phyloP scores from a whole-genome alignment of 2,797 vertebrate species.

The Chanos chanos region DNA sequence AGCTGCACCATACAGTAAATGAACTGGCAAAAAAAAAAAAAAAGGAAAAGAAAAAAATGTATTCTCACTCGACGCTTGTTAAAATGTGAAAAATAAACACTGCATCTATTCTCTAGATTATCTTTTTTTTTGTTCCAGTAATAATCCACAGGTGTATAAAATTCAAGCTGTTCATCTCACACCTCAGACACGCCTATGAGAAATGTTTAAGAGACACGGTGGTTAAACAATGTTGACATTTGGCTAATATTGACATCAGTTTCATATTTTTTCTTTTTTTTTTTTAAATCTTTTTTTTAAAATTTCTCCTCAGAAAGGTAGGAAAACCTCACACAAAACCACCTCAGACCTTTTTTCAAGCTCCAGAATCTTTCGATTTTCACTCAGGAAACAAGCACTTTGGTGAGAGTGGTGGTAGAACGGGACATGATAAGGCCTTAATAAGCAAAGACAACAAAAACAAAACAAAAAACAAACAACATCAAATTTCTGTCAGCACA shows the following conservation, averaged over 20 bases:
- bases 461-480: slow-evolving; percentile 38
- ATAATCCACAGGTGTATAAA: slow-evolving; percentile 70
- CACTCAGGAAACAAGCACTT: slow-evolving; percentile 75
- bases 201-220: slow-evolving; percentile 71
- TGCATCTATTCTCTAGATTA: slow-evolving; percentile 56
- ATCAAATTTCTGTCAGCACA: slow-evolving; percentile 34
- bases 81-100: slow-evolving; percentile 66
- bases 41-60: no score
- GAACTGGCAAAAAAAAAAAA: slow-evolving; percentile 69
- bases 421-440: slow-evolving; percentile 60
- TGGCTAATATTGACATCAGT: slow-evolving; percentile 70
- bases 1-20: slow-evolving; percentile 69
- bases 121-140: slow-evolving; percentile 69
- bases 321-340: slow-evolving; percentile 45
- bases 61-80: slow-evolving; percentile 65
- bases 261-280: slow-evolving; percentile 53
- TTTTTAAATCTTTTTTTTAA: slow-evolving; percentile 23
- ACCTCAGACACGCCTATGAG: slow-evolving; percentile 50
- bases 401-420: slow-evolving; percentile 73
- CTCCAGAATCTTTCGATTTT: slow-evolving; percentile 52
- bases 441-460: slow-evolving; percentile 30
- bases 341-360: slow-evolving; percentile 46
- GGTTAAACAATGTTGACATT: slow-evolving; percentile 55
- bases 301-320: slow-evolving; percentile 3
- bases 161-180: slow-evolving; percentile 52